These are phyloP conservation scores for Clanis bilineata DNA, from an alignment of 2,888 invertebrate species.

Conservation along the genomic window DNA sequence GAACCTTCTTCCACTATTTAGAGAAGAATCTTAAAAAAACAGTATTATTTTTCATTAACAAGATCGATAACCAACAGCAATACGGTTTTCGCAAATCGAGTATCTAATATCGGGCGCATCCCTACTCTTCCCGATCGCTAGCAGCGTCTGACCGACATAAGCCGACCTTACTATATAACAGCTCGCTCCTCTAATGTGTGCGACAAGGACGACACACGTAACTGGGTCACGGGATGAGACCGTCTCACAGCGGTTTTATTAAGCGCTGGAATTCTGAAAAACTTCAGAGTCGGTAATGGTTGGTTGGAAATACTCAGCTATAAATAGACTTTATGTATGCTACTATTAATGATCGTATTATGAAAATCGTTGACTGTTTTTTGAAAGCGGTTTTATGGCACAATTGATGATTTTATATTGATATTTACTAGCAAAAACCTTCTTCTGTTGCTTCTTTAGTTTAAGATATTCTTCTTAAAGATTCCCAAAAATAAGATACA, in stretches of 20 bases:
- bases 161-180: slow-evolving; percentile 66
- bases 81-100: slow-evolving; percentile 16
- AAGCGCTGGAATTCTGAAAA: slow-evolving; percentile 65
- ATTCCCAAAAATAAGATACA: no score
- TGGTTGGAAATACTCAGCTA: slow-evolving; percentile 57
- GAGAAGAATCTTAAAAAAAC: no score
- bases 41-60: neutral
- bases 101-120: slow-evolving; percentile 36
- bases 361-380: neutral
- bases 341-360: slow-evolving; percentile 47
- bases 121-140: slow-evolving; percentile 67
- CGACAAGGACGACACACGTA: slow-evolving; percentile 49
- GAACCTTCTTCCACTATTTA: no score
- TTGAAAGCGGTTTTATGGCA: neutral
- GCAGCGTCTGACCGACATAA: slow-evolving; percentile 75
- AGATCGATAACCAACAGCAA: neutral
- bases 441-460: neutral
- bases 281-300: slow-evolving; percentile 42
- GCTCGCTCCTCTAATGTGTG: slow-evolving; percentile 29
- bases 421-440: no score
- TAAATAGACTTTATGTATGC: slow-evolving; percentile 53
- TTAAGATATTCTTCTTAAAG: neutral
- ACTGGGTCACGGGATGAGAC: slow-evolving; percentile 78
- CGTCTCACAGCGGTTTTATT: slow-evolving; percentile 52
- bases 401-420: no score